Conservation (phyloP, 2,113 vertebrate species). For the Corvus cornix region DNA sequence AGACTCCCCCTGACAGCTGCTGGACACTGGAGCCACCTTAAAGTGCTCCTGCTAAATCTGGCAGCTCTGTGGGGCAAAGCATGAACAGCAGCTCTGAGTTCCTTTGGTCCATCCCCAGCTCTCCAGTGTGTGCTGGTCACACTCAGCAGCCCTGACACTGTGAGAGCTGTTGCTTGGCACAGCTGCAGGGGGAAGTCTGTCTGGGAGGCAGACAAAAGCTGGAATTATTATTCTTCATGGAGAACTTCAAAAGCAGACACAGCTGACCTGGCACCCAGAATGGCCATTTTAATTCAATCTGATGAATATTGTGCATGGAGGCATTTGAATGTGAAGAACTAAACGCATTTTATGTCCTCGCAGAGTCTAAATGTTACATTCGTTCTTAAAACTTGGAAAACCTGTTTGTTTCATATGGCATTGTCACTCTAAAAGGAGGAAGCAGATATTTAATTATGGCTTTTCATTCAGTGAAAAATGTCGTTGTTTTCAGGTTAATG, state of each 20-base stretch:
- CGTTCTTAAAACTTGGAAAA: not conserved
- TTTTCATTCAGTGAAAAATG: not conserved
- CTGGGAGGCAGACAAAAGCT: not conserved
- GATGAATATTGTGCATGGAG: not conserved
- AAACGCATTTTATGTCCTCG: not conserved
- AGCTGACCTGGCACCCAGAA: not conserved
- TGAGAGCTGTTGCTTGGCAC: not conserved
- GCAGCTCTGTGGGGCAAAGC: not conserved
- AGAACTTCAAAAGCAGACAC: not conserved
- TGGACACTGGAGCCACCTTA: not conserved
- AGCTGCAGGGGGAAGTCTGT: not conserved
- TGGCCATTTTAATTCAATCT: not conserved
- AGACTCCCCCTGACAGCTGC: not conserved
- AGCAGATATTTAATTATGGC: not conserved
- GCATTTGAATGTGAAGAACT: not conserved
- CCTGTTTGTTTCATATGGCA: not conserved
- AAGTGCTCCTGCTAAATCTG: not conserved
- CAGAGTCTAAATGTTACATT: not conserved
- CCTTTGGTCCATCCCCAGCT: fast-evolving
- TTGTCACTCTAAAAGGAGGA: not conserved
- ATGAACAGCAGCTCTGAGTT: no score
- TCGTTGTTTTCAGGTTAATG: not conserved
- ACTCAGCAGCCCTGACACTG: not conserved
- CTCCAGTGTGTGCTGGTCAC: fast-evolving
- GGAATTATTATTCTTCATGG: not conserved